These are phyloP conservation scores for Enteromius unitaeniatus DNA, from an alignment of 2,797 vertebrate species.

Conservation along the genomic window DNA sequence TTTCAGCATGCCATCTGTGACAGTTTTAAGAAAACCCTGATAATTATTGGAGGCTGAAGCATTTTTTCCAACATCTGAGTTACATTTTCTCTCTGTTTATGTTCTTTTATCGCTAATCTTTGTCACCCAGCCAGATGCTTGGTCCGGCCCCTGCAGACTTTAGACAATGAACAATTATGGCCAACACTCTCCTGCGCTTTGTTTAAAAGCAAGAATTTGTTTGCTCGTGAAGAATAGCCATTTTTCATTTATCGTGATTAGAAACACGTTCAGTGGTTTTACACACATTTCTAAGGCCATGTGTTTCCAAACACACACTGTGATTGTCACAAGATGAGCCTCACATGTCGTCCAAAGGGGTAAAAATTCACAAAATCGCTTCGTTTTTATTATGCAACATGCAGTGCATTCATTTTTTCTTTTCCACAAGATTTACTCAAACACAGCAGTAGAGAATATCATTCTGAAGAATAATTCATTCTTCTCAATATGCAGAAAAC, in stretches of 20 bases:
- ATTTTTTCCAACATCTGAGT: constrained; percentile 54
- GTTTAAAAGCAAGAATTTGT: constrained; percentile 23
- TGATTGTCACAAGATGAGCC: background rate
- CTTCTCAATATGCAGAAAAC: background rate
- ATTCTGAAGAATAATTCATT: background rate
- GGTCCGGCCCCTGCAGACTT: constrained; percentile 38
- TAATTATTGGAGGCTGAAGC: constrained; percentile 52
- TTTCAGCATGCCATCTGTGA: constrained; percentile 46
- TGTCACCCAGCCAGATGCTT: constrained; percentile 29
- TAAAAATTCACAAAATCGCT: background rate
- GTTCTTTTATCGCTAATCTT: constrained; percentile 49
- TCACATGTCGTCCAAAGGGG: background rate
- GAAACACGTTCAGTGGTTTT: background rate
- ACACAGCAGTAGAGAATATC: background rate
- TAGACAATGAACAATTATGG: constrained; percentile 25
- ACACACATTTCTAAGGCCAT: background rate
- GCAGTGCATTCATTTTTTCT: no score
- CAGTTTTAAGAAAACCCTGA: constrained; percentile 44
- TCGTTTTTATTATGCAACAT: background rate
- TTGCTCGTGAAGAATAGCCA: constrained; percentile 9
- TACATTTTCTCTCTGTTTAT: constrained; percentile 54
- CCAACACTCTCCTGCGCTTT: background rate
- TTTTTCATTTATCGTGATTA: background rate
- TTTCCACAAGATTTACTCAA: background rate
- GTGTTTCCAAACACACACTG: background rate